Evolutionary conservation across 2,113 vertebrate species (phyloP), one percentile per base, ranked within the genome.

Genomic region (Sphaerodactylus townsendi): DNA sequence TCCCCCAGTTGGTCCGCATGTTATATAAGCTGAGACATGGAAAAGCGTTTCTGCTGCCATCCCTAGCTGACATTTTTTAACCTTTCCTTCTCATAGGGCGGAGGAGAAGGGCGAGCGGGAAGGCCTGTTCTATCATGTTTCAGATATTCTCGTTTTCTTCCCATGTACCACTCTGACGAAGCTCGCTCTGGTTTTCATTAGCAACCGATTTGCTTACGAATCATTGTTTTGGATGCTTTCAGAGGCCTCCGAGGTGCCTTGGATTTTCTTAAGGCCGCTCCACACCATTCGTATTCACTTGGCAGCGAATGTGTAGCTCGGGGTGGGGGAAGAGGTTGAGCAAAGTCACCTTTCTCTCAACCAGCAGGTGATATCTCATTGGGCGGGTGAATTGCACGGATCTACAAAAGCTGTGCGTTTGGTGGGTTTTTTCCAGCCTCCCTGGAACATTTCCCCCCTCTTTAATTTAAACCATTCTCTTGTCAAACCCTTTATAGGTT

Each of bases 171-270:
- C 41, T 15, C 15, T 21, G 14, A 69, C 30, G 41, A 37, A 72
- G 68, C 44, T 15, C 53, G 46, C 80, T 75, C 75, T 91, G 89
- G 1, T 25, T 87, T 83, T 79, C 70, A 62, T 74, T 13, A 70
- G 25, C 64, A 81, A 19, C n/a, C 1, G 35, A 0, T 14, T 86
- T 64, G 50, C 72, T 62, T 10, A 68, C 74, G 33, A 78, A 1
- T 64, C 71, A 1, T 46, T 64, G 68, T 73, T 78, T 50, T 37
- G 46, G 23, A 84, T 23, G 15, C 35, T 68, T 83, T 71, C 35
- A 33, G 81, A 39, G 4, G 39, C 53, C 19, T 70, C n/a, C 15
- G 11, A 33, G 8, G 17, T 37, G 50, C 48, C 56, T 10, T 74
- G 78, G 77, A 3, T 37, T 1, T 86, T 62, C 59, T 21, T 64